Percentiles rank a stretch among this genome's conserved stretches.
These are phyloP conservation scores for Dendrophyllia cribrosa DNA, from an alignment of 64 coral and sea anemone genomes.

Conservation along the genomic window DNA sequence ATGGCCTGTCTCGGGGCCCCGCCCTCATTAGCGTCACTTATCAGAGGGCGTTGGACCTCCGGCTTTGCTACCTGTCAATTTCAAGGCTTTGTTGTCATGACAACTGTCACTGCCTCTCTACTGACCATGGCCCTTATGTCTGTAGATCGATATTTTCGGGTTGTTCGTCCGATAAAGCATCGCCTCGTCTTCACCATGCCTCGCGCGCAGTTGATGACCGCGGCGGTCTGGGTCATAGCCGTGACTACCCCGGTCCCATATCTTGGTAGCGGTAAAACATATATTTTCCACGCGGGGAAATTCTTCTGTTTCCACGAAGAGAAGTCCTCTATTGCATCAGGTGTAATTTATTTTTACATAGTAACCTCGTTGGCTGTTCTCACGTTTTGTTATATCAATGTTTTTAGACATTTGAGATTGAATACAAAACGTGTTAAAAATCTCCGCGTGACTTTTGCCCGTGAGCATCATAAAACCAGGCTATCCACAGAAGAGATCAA, in stretches of 20 bases:
- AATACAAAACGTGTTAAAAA: slow-evolving; percentile 7
- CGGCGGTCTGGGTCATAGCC: slow-evolving; percentile 5
- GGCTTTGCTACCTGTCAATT: slow-evolving; percentile 50
- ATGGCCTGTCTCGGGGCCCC: slow-evolving; percentile 45
- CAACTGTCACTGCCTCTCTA: slow-evolving; percentile 25
- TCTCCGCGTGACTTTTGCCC: neutral
- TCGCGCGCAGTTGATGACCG: slow-evolving; percentile 22
- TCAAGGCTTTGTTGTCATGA: slow-evolving; percentile 62
- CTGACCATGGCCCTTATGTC: slow-evolving; percentile 66
- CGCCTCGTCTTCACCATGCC: slow-evolving; percentile 42
- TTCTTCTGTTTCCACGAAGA: slow-evolving; percentile 56
- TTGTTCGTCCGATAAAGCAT: slow-evolving; percentile 57
- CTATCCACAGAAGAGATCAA: slow-evolving; percentile 22
- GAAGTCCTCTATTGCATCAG: neutral
- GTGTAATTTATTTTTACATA: slow-evolving; percentile 10
- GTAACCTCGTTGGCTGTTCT: neutral
- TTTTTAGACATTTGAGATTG: slow-evolving; percentile 16
- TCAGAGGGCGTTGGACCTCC: slow-evolving; percentile 33
- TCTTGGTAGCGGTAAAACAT: slow-evolving; percentile 28
- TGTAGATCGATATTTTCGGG: slow-evolving; percentile 64
- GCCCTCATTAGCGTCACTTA: slow-evolving; percentile 18
- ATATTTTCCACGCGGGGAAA: slow-evolving; percentile 68
- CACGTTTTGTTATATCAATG: slow-evolving; percentile 38
- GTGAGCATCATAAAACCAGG: too few species aligned
- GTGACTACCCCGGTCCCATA: slow-evolving; percentile 35